phyloP scores from a whole-genome alignment of 2,888 invertebrate species.

The Miltochrista miniata region DNA sequence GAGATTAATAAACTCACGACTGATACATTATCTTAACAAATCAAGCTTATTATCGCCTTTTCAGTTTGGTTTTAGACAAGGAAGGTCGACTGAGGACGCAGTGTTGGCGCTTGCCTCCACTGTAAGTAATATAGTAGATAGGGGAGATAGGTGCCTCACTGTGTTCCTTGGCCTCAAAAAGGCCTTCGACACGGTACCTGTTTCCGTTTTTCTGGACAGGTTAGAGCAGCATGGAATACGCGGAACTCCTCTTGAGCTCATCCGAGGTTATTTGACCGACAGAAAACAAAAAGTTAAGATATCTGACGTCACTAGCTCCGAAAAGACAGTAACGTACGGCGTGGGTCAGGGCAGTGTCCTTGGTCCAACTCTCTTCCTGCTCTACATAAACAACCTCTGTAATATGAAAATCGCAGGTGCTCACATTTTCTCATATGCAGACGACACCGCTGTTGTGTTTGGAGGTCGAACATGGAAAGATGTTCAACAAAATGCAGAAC shows the following conservation, averaged over 20 bases:
- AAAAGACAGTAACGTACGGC: not conserved
- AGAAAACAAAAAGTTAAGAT: not conserved
- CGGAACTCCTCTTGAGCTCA: not conserved
- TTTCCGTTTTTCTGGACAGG: no score
- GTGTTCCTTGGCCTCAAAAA: slow-evolving; percentile 11
- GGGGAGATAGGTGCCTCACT: not conserved
- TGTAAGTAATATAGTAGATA: slow-evolving; percentile 3
- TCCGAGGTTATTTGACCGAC: not conserved
- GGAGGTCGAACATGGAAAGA: not conserved
- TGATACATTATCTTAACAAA: slow-evolving; percentile 9
- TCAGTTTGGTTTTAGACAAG: slow-evolving; percentile 17
- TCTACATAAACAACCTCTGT: not conserved
- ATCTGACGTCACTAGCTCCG: not conserved
- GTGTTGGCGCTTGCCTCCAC: not conserved
- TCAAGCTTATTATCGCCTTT: slow-evolving; percentile 4
- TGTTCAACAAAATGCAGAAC: not conserved
- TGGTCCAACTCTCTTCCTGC: not conserved
- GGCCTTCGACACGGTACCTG: not conserved
- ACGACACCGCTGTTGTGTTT: not conserved
- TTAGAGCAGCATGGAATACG: no score
- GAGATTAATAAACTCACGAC: slow-evolving; percentile 15
- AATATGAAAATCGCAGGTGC: not conserved
- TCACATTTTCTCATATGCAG: not conserved
- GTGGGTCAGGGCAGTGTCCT: not conserved
- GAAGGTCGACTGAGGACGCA: not conserved